phyloP scores from a whole-genome alignment of 2,113 vertebrate species.

The Sisor rabdophorus region DNA sequence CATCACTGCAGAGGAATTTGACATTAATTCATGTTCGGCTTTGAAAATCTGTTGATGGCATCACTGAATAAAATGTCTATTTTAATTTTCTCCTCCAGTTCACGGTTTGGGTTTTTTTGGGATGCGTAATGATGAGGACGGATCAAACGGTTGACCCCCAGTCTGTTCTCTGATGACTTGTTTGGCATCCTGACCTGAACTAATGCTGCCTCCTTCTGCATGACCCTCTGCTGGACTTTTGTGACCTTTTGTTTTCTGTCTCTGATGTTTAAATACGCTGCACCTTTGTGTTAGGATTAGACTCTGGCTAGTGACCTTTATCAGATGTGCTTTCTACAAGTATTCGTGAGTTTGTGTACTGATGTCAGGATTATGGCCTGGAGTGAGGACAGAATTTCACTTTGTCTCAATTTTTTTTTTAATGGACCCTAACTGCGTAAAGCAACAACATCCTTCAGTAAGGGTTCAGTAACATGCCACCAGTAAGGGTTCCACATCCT shows the following conservation, averaged over 20 bases:
- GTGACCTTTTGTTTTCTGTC: neutral
- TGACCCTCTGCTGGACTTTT: conserved; percentile 1
- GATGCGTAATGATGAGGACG: conserved; percentile 69
- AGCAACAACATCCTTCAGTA: neutral
- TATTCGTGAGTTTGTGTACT: neutral
- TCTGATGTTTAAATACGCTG: neutral
- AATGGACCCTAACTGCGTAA: neutral
- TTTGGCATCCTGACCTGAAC: conserved; percentile 33
- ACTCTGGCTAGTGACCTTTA: too few species aligned
- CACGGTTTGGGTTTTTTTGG: conserved; percentile 45
- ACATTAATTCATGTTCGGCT: neutral
- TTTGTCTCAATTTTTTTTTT: neutral
- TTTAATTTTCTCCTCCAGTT: conserved; percentile 41
- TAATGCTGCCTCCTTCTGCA: neutral
- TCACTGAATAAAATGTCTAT: neutral
- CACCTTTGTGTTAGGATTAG: neutral
- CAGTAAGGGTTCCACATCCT: neutral
- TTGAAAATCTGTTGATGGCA: neutral
- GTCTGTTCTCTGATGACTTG: conserved; percentile 68
- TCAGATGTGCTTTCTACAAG: too few species aligned
- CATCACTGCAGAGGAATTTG: neutral
- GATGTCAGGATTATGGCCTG: neutral
- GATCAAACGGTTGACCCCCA: conserved; percentile 62
- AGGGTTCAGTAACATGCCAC: too few species aligned
- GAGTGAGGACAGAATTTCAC: neutral